Conservation (phyloP, 2,113 vertebrate genomes). For the Hyperoodon ampullatus region DNA sequence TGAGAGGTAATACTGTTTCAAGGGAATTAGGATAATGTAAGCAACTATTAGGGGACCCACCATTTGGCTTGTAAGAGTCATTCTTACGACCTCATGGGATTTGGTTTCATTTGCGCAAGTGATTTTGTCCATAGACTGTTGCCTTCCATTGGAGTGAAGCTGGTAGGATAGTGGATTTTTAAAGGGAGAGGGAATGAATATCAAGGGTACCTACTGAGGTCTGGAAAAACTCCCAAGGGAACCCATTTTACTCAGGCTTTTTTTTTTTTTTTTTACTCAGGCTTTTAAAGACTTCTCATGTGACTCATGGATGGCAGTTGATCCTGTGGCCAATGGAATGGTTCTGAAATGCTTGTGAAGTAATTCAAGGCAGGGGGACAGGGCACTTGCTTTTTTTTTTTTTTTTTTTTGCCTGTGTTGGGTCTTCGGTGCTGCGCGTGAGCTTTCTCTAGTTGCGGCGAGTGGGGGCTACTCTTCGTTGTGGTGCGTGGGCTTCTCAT, state of each 20-base stretch:
- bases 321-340: constrained; percentile 26
- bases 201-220: not conserved
- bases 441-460: no score
- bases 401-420: no score
- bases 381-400: not conserved
- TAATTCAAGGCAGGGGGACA: not conserved
- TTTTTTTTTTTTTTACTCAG: not conserved
- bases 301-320: not conserved
- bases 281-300: not conserved
- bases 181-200: not conserved
- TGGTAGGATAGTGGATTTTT: not conserved
- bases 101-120: constrained; percentile 7
- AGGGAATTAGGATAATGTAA: not conserved
- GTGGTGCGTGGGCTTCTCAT: no score
- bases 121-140: not conserved
- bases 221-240: constrained; percentile 6
- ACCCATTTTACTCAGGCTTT: not conserved
- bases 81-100: not conserved
- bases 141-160: not conserved
- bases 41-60: not conserved
- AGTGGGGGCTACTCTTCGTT: no score
- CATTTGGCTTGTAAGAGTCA: not conserved
- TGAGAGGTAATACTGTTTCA: not conserved
- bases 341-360: constrained; percentile 7
- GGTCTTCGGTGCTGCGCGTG: no score